These are phyloP conservation scores for Sialia sialis DNA, from an alignment of 2,113 vertebrate genomes.

Conservation along the genomic window DNA sequence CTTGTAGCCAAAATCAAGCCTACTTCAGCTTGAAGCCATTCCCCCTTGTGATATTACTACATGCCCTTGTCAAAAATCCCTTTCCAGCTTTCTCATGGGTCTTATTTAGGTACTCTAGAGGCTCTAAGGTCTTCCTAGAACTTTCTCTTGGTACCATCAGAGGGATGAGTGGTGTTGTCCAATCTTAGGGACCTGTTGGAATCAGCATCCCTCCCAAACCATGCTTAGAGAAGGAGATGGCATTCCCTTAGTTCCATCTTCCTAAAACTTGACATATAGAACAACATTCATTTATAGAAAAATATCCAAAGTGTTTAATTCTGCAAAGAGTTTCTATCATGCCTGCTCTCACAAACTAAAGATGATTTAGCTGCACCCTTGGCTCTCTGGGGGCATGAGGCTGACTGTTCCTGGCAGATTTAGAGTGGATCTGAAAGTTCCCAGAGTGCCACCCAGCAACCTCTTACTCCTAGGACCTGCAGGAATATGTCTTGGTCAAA, in stretches of 20 bases:
- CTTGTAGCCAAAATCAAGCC: not conserved
- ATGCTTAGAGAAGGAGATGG: not conserved
- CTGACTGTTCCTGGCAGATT: not conserved
- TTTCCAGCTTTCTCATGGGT: not conserved
- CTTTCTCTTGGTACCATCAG: not conserved
- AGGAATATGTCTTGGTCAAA: not conserved
- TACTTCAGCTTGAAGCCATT: not conserved
- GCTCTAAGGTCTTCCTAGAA: not conserved
- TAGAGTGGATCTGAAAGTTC: not conserved
- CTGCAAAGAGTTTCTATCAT: not conserved
- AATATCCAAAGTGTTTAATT: not conserved
- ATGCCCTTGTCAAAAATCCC: not conserved
- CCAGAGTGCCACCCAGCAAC: not conserved
- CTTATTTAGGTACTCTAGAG: not conserved
- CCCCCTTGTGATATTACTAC: not conserved
- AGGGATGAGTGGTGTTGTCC: not conserved
- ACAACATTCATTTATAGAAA: not conserved
- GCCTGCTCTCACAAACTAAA: not conserved
- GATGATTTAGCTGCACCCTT: not conserved
- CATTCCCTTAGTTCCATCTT: not conserved
- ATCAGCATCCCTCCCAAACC: not conserved
- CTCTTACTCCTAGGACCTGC: not conserved
- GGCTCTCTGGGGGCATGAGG: fast-evolving
- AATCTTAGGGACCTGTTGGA: not conserved
- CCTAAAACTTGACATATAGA: not conserved